Evolutionary conservation across 2,888 invertebrate species (phyloP).

Genomic region (Erebia palarica): DNA sequence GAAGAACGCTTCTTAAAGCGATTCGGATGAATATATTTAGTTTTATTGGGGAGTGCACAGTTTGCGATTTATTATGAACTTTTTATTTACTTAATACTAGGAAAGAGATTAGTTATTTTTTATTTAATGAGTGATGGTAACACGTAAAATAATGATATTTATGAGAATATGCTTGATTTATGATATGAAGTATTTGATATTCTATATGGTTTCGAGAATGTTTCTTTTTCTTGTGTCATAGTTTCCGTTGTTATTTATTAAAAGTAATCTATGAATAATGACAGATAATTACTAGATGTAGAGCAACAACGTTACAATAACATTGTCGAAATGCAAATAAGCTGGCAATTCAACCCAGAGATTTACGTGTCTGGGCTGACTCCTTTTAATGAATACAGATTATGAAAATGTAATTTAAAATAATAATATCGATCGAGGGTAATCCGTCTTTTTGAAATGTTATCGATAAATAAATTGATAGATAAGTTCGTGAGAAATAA

Average conservation of each 20-base stretch:
- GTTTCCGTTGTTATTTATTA: slow-evolving; percentile 77
- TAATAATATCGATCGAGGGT: slow-evolving; percentile 58
- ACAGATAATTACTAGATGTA: slow-evolving; percentile 43
- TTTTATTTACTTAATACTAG: slow-evolving; percentile 75
- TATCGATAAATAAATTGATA: slow-evolving; percentile 77
- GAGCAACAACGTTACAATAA: slow-evolving; percentile 39
- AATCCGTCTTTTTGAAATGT: slow-evolving; percentile 70
- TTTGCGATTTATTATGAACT: slow-evolving; percentile 73
- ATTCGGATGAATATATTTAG: slow-evolving; percentile 34
- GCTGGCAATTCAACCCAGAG: slow-evolving; percentile 44
- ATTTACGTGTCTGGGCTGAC: slow-evolving; percentile 22
- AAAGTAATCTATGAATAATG: slow-evolving; percentile 39
- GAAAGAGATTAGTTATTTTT: slow-evolving; percentile 78
- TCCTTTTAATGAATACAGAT: slow-evolving; percentile 30
- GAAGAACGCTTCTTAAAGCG: slow-evolving; percentile 20
- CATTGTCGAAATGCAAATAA: slow-evolving; percentile 26
- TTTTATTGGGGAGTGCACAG: slow-evolving; percentile 55
- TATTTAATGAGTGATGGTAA: slow-evolving; percentile 79
- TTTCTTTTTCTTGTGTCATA: slow-evolving; percentile 73
- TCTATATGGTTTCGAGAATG: slow-evolving; percentile 73
- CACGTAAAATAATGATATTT: slow-evolving; percentile 75
- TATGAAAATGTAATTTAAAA: slow-evolving; percentile 45
- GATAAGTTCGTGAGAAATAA: slow-evolving; percentile 81
- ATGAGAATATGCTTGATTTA: slow-evolving; percentile 72
- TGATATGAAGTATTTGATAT: slow-evolving; percentile 60